Conservation (phyloP, 30 jellyfish, hydroid and myxozoan genomes). For the Chrysaora quinquecirrha region DNA sequence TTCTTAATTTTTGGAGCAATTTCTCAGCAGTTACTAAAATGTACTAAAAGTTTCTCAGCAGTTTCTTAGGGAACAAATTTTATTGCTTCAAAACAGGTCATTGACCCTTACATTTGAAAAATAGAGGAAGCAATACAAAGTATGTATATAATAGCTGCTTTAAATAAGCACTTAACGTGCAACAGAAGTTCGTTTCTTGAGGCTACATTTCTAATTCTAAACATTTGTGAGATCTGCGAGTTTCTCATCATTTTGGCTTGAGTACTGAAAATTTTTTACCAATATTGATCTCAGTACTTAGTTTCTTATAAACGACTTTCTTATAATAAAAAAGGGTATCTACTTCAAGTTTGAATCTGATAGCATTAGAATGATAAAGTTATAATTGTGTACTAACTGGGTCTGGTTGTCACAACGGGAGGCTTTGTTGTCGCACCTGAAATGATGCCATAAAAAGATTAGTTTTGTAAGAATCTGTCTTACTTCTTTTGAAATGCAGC, state of each 20-base stretch:
- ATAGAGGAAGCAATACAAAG: too few species aligned
- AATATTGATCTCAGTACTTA: too few species aligned
- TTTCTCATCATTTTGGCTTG: not conserved
- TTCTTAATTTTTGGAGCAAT: too few species aligned
- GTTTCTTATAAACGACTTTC: too few species aligned
- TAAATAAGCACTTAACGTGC: not conserved
- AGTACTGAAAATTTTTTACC: not conserved
- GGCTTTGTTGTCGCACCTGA: conserved; percentile 54
- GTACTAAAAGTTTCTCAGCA: not conserved
- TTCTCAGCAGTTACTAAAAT: not conserved
- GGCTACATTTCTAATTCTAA: too few species aligned
- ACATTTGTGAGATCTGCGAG: too few species aligned
- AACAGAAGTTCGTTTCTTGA: too few species aligned
- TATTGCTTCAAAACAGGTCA: not conserved
- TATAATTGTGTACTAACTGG: conserved; percentile 31
- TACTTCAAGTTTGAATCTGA: too few species aligned
- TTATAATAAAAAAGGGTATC: not conserved
- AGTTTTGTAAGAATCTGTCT: too few species aligned
- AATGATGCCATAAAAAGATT: not conserved
- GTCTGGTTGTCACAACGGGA: conserved; percentile 58
- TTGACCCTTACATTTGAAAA: too few species aligned
- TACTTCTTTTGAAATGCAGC: not conserved
- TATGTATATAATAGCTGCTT: not conserved
- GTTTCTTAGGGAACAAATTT: not conserved
- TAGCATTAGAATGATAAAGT: too few species aligned